Conservation (phyloP, 1,140 invertebrate genomes). For the Hyles euphorbiae region DNA sequence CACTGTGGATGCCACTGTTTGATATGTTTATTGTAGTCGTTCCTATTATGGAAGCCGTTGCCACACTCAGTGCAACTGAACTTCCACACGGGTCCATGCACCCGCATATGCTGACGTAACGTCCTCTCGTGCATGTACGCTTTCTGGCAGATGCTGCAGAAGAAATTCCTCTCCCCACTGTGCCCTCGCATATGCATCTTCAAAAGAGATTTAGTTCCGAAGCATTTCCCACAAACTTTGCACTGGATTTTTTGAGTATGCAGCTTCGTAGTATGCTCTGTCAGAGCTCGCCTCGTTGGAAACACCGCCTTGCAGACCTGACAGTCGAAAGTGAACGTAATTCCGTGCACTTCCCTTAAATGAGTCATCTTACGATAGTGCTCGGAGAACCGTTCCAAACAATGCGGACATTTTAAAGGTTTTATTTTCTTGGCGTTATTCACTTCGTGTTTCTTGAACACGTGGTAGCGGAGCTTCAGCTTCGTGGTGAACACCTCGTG, state of each 20-base stretch:
- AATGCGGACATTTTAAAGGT: constrained; percentile 64
- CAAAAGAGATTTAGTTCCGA: constrained; percentile 76
- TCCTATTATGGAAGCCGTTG: constrained; percentile 68
- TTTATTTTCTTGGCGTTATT: constrained; percentile 50
- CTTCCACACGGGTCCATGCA: constrained; percentile 76
- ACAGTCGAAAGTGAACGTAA: constrained; percentile 61
- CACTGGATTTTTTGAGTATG: constrained; percentile 76
- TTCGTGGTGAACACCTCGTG: constrained; percentile 56
- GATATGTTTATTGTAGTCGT: constrained; percentile 61
- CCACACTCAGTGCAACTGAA: constrained; percentile 74
- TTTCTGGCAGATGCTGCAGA: constrained; percentile 76
- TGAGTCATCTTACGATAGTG: constrained; percentile 67
- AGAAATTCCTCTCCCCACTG: constrained; percentile 80
- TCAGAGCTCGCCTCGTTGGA: constrained; percentile 50
- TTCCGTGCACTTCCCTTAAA: constrained; percentile 58
- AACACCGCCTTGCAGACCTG: constrained; percentile 47
- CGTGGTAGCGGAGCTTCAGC: constrained; percentile 55
- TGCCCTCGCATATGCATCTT: constrained; percentile 85
- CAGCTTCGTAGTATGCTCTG: constrained; percentile 68
- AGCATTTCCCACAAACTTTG: constrained; percentile 74
- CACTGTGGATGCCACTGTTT: constrained; percentile 67
- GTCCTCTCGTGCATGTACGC: constrained; percentile 82
- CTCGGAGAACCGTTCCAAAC: constrained; percentile 60
- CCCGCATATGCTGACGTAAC: constrained; percentile 82
- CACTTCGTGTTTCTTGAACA: constrained; percentile 57